Evolutionary conservation across 2,113 vertebrate species (phyloP).

Genomic region (Syrrhaptes paradoxus): DNA sequence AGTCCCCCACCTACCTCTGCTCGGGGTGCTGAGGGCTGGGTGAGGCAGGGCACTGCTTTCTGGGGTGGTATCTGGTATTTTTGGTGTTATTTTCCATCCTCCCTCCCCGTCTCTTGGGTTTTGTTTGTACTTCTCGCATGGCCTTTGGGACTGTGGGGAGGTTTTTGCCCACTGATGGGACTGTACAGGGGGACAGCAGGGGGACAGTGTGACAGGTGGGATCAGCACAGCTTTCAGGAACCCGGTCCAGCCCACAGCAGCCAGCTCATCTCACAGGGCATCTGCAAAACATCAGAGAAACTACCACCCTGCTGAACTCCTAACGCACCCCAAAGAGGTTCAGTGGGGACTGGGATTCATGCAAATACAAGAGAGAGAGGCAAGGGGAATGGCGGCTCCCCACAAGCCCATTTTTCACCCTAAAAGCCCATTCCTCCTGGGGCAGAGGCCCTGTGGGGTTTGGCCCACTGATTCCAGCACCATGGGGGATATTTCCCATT

Average conservation of each 20-base stretch:
- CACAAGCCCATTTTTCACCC: neutral
- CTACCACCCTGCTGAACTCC: neutral
- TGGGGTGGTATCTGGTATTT: neutral
- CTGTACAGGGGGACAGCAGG: accelerated
- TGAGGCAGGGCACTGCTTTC: neutral
- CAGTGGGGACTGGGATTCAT: accelerated
- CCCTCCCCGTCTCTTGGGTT: neutral
- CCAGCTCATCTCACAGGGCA: neutral
- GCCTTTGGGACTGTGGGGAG: neutral
- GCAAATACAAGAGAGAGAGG: neutral
- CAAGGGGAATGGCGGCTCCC: neutral
- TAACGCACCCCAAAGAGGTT: neutral
- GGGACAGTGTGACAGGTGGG: neutral
- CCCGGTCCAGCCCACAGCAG: neutral
- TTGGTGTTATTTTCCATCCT: neutral
- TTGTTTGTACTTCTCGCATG: neutral
- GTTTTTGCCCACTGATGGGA: neutral
- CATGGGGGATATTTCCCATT: neutral
- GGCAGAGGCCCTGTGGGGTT: neutral
- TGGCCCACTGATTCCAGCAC: neutral
- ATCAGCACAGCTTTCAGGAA: neutral
- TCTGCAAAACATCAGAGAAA: neutral
- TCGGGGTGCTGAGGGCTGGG: neutral
- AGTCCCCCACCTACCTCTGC: neutral
- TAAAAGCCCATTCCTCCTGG: neutral